Conservation (phyloP, 2,797 vertebrate species). For the Gymnothorax reevesii region DNA sequence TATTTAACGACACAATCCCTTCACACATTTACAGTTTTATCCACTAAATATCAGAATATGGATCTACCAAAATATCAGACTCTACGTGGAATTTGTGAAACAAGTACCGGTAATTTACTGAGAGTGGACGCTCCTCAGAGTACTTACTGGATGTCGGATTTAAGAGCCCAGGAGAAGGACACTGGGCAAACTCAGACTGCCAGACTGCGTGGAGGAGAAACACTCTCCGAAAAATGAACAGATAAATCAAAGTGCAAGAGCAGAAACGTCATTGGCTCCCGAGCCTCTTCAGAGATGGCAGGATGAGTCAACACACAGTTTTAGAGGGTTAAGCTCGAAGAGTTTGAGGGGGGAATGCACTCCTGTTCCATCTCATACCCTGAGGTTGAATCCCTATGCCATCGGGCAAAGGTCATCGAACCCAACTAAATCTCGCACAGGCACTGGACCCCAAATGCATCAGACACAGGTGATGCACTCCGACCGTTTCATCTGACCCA, state of each 20-base stretch:
- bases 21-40: neutral
- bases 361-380: too few species aligned
- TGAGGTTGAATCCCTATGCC: too few species aligned
- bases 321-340: slow-evolving; percentile 31
- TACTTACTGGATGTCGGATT: neutral
- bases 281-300: slow-evolving; percentile 15
- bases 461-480: too few species aligned
- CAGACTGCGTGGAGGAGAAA: neutral
- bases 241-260: neutral
- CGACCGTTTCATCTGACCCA: slow-evolving; percentile 37
- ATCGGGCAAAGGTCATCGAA: too few species aligned
- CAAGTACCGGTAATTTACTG: neutral
- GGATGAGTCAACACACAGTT: slow-evolving; percentile 43
- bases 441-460: too few species aligned
- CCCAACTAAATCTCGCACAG: too few species aligned
- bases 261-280: neutral
- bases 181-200: neutral
- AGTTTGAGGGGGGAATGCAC: neutral
- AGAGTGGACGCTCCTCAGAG: neutral
- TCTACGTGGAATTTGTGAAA: neutral
- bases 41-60: neutral
- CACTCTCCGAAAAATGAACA: neutral
- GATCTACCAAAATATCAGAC: neutral
- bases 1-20: neutral
- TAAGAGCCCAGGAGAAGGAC: neutral